Percentiles rank a stretch among this genome's conserved stretches.
Evolutionary conservation across 2,888 invertebrate species (phyloP).

Genomic region (Epistrophe grossulariae): DNA sequence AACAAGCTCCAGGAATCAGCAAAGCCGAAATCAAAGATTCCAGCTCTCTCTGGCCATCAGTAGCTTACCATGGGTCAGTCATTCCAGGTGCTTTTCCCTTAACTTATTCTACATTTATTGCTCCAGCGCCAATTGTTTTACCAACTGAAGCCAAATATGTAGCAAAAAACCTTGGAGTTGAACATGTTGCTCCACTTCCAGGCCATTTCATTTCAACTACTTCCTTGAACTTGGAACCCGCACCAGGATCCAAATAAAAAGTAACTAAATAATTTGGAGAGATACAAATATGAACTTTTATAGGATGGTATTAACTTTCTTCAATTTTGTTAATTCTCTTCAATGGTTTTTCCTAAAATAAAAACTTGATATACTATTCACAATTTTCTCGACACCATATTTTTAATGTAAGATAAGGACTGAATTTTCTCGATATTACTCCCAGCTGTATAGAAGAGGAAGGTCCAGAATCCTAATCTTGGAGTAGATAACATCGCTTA

Average conservation of each 20-base stretch:
- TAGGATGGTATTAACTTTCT: too few species aligned
- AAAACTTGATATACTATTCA: too few species aligned
- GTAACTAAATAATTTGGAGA: too few species aligned
- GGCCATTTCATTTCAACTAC: conserved; percentile 10
- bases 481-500: too few species aligned
- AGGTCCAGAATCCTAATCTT: too few species aligned
- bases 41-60: not conserved
- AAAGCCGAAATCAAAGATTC: not conserved
- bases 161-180: conserved; percentile 24
- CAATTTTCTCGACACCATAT: too few species aligned
- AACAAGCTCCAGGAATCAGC: not conserved
- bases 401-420: too few species aligned
- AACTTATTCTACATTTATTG: not conserved
- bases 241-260: not conserved
- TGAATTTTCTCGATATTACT: too few species aligned
- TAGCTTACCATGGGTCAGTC: not conserved
- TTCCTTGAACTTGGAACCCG: conserved; percentile 28
- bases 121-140: not conserved
- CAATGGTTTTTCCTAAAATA: too few species aligned
- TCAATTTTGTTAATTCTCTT: too few species aligned
- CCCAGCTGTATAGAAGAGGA: too few species aligned
- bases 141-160: not conserved
- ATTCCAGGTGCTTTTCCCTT: not conserved
- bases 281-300: too few species aligned
- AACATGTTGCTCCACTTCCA: conserved; percentile 26